These are phyloP conservation scores for Sula dactylatra DNA, from an alignment of 2,113 vertebrate species.

Conservation along the genomic window DNA sequence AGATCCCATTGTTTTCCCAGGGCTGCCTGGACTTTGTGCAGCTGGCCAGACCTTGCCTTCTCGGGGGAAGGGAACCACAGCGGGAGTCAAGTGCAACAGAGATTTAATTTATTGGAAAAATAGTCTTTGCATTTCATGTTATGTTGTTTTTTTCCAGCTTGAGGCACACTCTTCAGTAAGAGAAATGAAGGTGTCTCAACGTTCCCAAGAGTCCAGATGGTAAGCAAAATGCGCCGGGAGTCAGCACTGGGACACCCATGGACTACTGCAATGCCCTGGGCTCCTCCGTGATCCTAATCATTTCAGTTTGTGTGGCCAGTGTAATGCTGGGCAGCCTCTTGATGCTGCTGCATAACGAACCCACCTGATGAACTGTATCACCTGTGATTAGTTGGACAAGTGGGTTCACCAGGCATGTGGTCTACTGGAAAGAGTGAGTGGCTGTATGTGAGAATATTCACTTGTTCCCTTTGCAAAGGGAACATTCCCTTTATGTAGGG, in stretches of 20 bases:
- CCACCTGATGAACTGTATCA: not conserved
- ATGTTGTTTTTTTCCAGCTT: slow-evolving; percentile 66
- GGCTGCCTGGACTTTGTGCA: slow-evolving; percentile 47
- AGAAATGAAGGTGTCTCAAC: slow-evolving; percentile 69
- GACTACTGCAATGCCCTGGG: not conserved
- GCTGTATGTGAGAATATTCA: not conserved
- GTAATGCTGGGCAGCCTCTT: slow-evolving; percentile 1
- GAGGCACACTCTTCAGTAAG: slow-evolving; percentile 39
- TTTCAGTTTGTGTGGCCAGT: not conserved
- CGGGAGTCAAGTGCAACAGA: slow-evolving; percentile 49
- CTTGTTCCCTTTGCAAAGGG: not conserved
- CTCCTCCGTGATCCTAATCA: not conserved
- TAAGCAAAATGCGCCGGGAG: slow-evolving; percentile 35
- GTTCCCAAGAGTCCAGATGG: slow-evolving; percentile 55
- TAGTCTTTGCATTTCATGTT: slow-evolving; percentile 47
- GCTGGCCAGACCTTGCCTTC: slow-evolving; percentile 33
- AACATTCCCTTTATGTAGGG: not conserved
- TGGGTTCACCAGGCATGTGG: not conserved
- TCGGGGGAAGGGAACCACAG: slow-evolving; percentile 30
- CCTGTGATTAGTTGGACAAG: not conserved
- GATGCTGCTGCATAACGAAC: not conserved
- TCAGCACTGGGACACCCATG: not conserved
- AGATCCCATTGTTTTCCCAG: slow-evolving; percentile 53
- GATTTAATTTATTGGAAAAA: slow-evolving; percentile 48
- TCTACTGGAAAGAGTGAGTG: not conserved